Evolutionary conservation across 1,140 invertebrate genomes (phyloP), one percentile per base, ranked within the genome.

Genomic region (Camponotus vicinus): DNA sequence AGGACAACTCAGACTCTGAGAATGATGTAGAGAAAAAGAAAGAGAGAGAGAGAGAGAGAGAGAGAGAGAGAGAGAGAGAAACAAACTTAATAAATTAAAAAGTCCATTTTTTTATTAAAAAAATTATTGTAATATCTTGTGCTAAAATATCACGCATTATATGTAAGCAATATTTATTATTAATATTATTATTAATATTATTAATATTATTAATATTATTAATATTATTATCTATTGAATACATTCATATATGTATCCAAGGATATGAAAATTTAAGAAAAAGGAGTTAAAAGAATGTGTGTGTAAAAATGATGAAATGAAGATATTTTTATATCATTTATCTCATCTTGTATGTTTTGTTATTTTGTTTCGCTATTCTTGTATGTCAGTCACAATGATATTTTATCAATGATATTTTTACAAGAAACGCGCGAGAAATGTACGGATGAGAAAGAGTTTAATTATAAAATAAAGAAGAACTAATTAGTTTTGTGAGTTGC

Each of bases 41-140:
- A 42, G 42, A 42, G 9, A 59, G 7, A 59, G 40, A 76, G 18
- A 76, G 37, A 59, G 37, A 49, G 8, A 59, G 37, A 76, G 57
- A 75, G 13, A 59, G 57, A 76, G 9, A 76, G 59, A 59, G 8
- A 61, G 59, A 76, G 27, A 76, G 27, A 61, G 37, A 52, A 18
- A 52, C 15, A 59, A 76, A 61, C 7, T 61, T 76, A 27, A 61
- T 76, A 76, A 61, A 42, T 21, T 59, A 76, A 55, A 61, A 61
- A 76, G 40, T 76, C 21, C 42, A n/a, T 61, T 61, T 11, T 18
- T 52, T 9, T 34, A 55, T n/a, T 76, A 76, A 76, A 37, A 42
- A 61, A 61, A 42, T 76, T 55, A 76, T 32, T 61, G n/a, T 21
- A 76, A 61, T 76, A n/a, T 27, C 34, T 27, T 11, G 18, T 76